phyloP scores from a whole-genome alignment of 2,797 vertebrate genomes.

The Labroides dimidiatus region DNA sequence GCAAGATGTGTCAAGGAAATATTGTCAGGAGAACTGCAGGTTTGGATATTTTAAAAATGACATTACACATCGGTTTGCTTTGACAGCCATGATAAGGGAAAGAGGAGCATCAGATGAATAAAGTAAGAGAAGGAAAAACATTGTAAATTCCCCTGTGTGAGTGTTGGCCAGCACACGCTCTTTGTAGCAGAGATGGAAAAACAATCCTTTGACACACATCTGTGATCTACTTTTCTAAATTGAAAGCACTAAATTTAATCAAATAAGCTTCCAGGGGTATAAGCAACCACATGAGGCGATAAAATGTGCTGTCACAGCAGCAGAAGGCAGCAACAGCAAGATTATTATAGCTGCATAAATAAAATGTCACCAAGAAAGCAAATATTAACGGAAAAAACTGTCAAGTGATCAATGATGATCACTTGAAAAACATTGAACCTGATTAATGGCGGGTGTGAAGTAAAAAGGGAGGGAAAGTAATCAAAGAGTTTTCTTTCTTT shows the following conservation, averaged over 20 bases:
- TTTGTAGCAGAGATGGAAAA: constrained; percentile 45
- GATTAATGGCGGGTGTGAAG: constrained; percentile 7
- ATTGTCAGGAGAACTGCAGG: not conserved
- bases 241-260: constrained; percentile 82
- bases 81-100: not conserved
- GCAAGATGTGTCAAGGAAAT: constrained; percentile 10
- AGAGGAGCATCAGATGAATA: not conserved
- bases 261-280: constrained; percentile 71
- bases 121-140: not conserved
- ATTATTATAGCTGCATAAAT: constrained; percentile 63
- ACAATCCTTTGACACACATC: constrained; percentile 77
- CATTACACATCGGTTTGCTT: not conserved
- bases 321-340: constrained; percentile 74
- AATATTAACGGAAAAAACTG: constrained; percentile 31
- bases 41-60: not conserved
- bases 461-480: constrained; percentile 8
- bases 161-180: constrained; percentile 33
- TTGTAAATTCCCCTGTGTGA: constrained; percentile 17
- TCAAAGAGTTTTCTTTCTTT: not conserved
- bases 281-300: constrained; percentile 69
- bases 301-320: constrained; percentile 72
- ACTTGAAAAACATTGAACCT: not conserved
- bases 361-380: constrained; percentile 46
- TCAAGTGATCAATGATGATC: constrained; percentile 1
- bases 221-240: constrained; percentile 81